Conservation (phyloP, 2,113 vertebrate genomes). For the Cyphomyrus plagiostoma region DNA sequence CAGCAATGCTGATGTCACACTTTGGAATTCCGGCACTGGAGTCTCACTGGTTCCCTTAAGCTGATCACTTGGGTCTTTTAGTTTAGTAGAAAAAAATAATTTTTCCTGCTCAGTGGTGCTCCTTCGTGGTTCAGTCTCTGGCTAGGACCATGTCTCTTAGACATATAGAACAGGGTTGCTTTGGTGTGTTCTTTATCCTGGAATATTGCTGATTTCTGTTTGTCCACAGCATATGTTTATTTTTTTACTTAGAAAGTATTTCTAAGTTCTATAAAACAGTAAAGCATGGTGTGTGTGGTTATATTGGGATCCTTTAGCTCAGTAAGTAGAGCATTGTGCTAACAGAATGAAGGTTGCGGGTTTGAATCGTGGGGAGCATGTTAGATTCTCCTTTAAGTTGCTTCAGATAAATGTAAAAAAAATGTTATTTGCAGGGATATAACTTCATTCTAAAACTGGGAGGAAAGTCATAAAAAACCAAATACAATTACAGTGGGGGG, state of each 20-base stretch:
- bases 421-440: neutral
- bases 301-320: neutral
- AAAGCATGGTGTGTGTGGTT: neutral
- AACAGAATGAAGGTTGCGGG: neutral
- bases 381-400: neutral
- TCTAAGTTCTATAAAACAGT: too few relatives aligned
- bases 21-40: neutral
- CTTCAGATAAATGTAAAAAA: neutral
- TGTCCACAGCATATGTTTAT: neutral
- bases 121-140: neutral
- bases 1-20: neutral
- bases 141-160: neutral
- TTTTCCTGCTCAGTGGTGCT: neutral
- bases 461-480: neutral
- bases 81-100: neutral
- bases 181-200: neutral
- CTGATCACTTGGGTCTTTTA: neutral
- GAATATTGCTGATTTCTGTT: neutral
- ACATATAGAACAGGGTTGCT: neutral
- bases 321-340: neutral
- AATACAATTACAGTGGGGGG: neutral
- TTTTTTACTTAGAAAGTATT: too few relatives aligned
- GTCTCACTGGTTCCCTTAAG: neutral
- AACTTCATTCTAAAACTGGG: neutral
- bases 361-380: neutral